phyloP scores from a whole-genome alignment of 2,797 vertebrate genomes.

The Phalanger gymnotis region DNA sequence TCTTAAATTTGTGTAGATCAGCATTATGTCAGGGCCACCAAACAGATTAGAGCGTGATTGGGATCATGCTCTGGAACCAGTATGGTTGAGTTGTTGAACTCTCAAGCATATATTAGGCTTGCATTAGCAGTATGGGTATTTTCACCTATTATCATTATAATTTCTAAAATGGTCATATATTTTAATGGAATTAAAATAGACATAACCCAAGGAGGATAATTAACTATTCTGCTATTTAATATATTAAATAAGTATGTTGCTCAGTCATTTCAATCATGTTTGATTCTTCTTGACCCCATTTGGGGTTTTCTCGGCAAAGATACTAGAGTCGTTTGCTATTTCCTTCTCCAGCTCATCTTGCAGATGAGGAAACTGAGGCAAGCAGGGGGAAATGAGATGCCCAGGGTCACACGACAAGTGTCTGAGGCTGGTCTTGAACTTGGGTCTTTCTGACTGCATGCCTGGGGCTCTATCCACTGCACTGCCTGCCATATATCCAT shows the following conservation, averaged over 20 bases:
- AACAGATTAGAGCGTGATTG: neutral
- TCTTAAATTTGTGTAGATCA: neutral
- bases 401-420: no score
- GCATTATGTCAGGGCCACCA: neutral
- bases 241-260: neutral
- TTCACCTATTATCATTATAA: neutral
- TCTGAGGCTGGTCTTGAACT: no score
- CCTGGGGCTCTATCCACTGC: no score
- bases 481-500: no score
- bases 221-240: neutral
- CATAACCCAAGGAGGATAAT: neutral
- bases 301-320: neutral
- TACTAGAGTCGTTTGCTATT: neutral
- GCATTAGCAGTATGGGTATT: neutral
- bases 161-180: neutral
- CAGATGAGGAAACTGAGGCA: no score
- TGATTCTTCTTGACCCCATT: neutral
- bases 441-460: no score
- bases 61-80: neutral
- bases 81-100: neutral
- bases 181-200: neutral
- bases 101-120: neutral
- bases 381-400: no score
- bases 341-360: neutral
- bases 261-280: neutral